phyloP scores from a whole-genome alignment of 2,797 vertebrate species.

The Serranus cabrilla region DNA sequence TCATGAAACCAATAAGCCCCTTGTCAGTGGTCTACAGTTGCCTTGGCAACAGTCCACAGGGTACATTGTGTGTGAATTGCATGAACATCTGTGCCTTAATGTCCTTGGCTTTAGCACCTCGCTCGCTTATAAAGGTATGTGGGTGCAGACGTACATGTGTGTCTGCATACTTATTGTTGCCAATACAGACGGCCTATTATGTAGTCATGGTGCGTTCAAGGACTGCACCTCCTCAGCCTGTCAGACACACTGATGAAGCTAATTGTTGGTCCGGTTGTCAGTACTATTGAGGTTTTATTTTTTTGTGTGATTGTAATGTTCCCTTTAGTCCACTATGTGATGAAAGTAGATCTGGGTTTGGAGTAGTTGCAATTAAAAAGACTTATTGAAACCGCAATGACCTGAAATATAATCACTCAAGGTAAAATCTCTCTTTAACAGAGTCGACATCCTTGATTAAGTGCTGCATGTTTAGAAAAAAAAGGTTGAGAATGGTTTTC shows the following conservation, averaged over 20 bases:
- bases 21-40: slow-evolving; percentile 93
- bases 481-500: slow-evolving; percentile 7
- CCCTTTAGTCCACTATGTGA: background rate
- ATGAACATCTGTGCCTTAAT: slow-evolving; percentile 94
- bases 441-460: slow-evolving; percentile 2
- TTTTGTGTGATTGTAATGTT: background rate
- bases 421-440: background rate
- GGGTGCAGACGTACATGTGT: slow-evolving; percentile 29
- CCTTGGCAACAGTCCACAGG: slow-evolving; percentile 94
- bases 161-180: slow-evolving; percentile 25
- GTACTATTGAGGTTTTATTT: background rate
- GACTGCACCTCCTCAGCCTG: slow-evolving; percentile 33
- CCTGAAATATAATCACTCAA: slow-evolving; percentile 5
- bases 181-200: slow-evolving; percentile 41
- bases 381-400: background rate
- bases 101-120: slow-evolving; percentile 83
- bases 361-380: slow-evolving; percentile 3
- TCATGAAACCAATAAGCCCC: slow-evolving; percentile 93
- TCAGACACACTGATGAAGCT: slow-evolving; percentile 20
- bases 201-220: slow-evolving; percentile 53
- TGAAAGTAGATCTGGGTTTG: background rate
- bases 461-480: background rate
- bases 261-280: slow-evolving; percentile 23
- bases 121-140: slow-evolving; percentile 55
- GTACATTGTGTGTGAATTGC: slow-evolving; percentile 91